Evolutionary conservation across 1,140 invertebrate species (phyloP), one percentile per base, ranked within the genome.

Genomic region (Drosophila sulfurigaster): DNA sequence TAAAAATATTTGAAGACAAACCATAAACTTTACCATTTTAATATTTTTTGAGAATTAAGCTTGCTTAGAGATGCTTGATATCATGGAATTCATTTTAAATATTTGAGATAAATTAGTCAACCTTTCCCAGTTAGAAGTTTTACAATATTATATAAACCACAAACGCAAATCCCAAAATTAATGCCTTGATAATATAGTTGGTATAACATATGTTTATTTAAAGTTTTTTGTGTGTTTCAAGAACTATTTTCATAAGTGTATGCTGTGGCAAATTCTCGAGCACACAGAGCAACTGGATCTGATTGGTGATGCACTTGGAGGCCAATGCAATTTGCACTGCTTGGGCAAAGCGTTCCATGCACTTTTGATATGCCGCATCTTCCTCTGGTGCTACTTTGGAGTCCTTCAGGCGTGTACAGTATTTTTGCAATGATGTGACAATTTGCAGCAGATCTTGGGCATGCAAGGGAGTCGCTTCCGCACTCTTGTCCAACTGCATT

Each of bases 261-360:
- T 95, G 94, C 32, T 93, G 93, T 0, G 95, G 95, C 68, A 95
- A 88, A 0, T 93, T 93, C 66, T 94, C 93, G 11, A 95, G 72
- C 8, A 93, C 86, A 35, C 93, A 93, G 0, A 95, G 92, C 8
- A 95, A 83, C 64, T 94, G 95, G 51, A 93, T 94, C 10, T 95
- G 95, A 91, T 96, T 97, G 41, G 96, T 96, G 88, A 96, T 94
- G 92, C 95, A 96, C 66, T 96, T 96, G 8, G 95, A 95, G 49
- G 94, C 94, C 48, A 96, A 92, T 0, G 95, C 95, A 10, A 96
- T 94, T 91, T 97, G 96, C 1, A 96, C 94, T 8, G 96, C 95
- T 92, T 97, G 96, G 0, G 96, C 96, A 38, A 96, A 94, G 83
- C 96, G 94, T 82, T 97, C 96, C 68, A 97, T 92, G 59, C 94